These are phyloP conservation scores for Chironomus riparius DNA, from an alignment of 2,888 invertebrate genomes.

Conservation along the genomic window DNA sequence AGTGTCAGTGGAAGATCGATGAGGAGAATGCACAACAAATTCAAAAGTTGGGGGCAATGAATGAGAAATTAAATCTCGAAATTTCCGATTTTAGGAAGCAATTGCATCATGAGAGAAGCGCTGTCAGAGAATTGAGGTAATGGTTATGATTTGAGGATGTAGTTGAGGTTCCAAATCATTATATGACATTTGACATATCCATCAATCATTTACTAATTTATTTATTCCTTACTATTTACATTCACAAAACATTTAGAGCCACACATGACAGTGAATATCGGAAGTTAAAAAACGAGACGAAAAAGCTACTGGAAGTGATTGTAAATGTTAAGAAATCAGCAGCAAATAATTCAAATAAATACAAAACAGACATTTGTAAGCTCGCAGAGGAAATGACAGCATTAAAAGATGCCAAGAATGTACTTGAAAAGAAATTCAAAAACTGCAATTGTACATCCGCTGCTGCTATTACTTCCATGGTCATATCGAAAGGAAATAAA, in stretches of 20 bases:
- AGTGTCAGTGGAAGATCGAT: conserved; percentile 13
- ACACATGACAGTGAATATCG: conserved; percentile 12
- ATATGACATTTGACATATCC: no score
- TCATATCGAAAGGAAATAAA: neutral
- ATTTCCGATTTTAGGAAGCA: conserved; percentile 2
- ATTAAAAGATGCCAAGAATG: neutral
- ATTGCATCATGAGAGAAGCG: neutral
- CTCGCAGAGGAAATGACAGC: conserved; percentile 3
- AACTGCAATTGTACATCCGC: conserved; percentile 8
- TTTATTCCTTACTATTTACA: neutral
- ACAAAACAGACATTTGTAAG: neutral
- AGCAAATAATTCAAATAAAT: conserved; percentile 2
- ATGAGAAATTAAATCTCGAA: conserved; percentile 2
- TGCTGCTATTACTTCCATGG: neutral
- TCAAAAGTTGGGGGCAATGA: neutral
- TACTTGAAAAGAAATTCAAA: conserved; percentile 13
- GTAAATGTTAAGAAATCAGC: conserved; percentile 14
- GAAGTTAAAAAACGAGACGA: conserved; percentile 16
- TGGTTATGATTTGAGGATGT: neutral
- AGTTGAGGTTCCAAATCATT: no score
- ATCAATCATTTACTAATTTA: neutral
- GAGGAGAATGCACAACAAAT: conserved; percentile 7
- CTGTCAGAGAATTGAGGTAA: conserved; percentile 15
- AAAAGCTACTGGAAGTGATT: conserved; percentile 13
- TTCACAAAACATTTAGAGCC: neutral